A percentile compares a stretch with the other conserved stretches of the same genome.
Evolutionary conservation across 2,888 invertebrate species (phyloP).

Genomic region (Andrena praecox): DNA sequence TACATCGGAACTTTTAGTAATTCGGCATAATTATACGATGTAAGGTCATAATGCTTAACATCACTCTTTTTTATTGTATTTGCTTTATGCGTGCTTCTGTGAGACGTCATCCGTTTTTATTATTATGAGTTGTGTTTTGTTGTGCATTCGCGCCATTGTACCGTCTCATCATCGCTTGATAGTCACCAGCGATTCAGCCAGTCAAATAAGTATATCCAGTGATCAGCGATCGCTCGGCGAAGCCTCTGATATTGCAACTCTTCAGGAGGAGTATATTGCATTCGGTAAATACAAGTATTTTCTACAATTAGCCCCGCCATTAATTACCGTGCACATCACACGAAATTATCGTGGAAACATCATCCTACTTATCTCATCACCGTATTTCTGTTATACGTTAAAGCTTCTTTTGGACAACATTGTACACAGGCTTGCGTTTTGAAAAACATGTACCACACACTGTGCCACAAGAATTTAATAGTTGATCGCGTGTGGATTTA

Average conservation of each 20-base stretch:
- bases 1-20: constrained; percentile 46
- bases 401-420: constrained; percentile 39
- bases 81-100: constrained; percentile 79
- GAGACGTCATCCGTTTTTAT: constrained; percentile 70
- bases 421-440: constrained; percentile 52
- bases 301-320: constrained; percentile 62
- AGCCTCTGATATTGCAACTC: constrained; percentile 83
- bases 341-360: constrained; percentile 36
- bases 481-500: not conserved
- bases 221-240: constrained; percentile 84
- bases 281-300: constrained; percentile 82
- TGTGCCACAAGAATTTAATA: constrained; percentile 7
- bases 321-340: constrained; percentile 40
- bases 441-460: constrained; percentile 9
- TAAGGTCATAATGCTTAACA: constrained; percentile 64
- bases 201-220: constrained; percentile 85
- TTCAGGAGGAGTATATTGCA: constrained; percentile 84
- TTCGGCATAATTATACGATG: constrained; percentile 47
- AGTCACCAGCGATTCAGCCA: constrained; percentile 84
- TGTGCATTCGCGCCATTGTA: constrained; percentile 82
- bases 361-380: constrained; percentile 58
- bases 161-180: constrained; percentile 82
- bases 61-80: constrained; percentile 65
- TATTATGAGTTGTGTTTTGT: constrained; percentile 81
- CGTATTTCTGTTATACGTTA: constrained; percentile 41